These are phyloP conservation scores for Trimorus sp. DNA, from an alignment of 2,888 invertebrate species.

Conservation along the genomic window DNA sequence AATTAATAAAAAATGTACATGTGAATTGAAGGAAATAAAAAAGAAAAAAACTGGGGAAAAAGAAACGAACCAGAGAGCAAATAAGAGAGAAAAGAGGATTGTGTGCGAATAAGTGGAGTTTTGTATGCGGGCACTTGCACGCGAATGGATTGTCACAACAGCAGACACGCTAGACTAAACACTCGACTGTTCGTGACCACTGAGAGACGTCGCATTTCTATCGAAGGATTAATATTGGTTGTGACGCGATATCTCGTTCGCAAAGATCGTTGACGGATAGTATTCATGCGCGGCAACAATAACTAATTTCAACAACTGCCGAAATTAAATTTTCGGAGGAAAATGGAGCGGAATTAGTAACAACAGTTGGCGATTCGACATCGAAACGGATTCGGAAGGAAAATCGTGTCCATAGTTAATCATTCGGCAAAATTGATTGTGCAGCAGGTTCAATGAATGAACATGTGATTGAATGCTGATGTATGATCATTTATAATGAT, in stretches of 20 bases:
- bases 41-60: conserved; percentile 32
- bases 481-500: too few species aligned
- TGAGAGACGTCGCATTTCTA: conserved; percentile 72
- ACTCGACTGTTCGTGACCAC: conserved; percentile 77
- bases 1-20: conserved; percentile 47
- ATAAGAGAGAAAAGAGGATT: conserved; percentile 56
- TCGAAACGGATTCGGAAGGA: too few species aligned
- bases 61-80: conserved; percentile 45
- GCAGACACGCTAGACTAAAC: conserved; percentile 78
- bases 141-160: conserved; percentile 79
- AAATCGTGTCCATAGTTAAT: too few species aligned
- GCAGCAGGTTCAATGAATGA: too few species aligned
- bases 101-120: conserved; percentile 62
- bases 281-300: too few species aligned
- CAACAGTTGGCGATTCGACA: too few species aligned
- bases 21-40: conserved; percentile 47
- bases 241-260: conserved; percentile 52
- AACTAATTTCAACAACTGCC: too few species aligned
- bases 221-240: conserved; percentile 71
- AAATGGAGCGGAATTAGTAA: too few species aligned
- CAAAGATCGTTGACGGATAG: too few species aligned
- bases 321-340: too few species aligned
- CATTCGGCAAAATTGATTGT: too few species aligned
- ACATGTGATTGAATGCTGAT: too few species aligned
- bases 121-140: conserved; percentile 70